Conservation (phyloP, 2,113 vertebrate genomes). For the Platichthys stellatus region DNA sequence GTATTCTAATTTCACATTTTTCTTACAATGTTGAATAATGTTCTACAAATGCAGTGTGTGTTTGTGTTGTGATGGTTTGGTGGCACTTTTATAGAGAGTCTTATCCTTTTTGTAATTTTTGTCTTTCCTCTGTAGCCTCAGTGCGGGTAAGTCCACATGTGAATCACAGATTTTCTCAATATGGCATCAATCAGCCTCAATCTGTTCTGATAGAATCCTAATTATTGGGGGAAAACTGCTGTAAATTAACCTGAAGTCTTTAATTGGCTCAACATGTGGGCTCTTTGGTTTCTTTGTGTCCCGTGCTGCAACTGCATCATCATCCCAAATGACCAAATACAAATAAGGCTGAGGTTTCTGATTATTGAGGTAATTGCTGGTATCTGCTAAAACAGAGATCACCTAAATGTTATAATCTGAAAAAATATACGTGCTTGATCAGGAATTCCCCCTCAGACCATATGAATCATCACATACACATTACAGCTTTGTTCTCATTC, state of each 20-base stretch:
- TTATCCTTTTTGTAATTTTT: not conserved
- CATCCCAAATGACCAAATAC: not conserved
- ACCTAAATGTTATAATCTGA: not conserved
- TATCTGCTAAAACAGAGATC: not conserved
- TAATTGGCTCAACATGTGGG: not conserved
- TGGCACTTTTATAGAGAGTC: not conserved
- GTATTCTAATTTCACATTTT: constrained; percentile 3
- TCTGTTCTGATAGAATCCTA: not conserved
- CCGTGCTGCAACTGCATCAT: not conserved
- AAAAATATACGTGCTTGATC: not conserved
- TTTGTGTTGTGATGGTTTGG: not conserved
- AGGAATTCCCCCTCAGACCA: not conserved
- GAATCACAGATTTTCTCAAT: not conserved
- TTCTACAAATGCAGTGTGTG: too few species aligned
- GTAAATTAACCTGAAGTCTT: not conserved
- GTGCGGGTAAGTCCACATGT: constrained; percentile 11
- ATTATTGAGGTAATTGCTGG: not conserved
- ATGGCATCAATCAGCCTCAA: constrained; percentile 13
- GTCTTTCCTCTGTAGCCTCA: not conserved
- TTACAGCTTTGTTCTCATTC: not conserved
- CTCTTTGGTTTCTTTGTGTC: not conserved
- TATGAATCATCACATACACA: not conserved
- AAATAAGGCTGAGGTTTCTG: not conserved
- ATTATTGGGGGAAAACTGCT: not conserved
- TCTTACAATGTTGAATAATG: not conserved